Evolutionary conservation across 2,797 vertebrate genomes (phyloP).

Genomic region (Columba guinea): DNA sequence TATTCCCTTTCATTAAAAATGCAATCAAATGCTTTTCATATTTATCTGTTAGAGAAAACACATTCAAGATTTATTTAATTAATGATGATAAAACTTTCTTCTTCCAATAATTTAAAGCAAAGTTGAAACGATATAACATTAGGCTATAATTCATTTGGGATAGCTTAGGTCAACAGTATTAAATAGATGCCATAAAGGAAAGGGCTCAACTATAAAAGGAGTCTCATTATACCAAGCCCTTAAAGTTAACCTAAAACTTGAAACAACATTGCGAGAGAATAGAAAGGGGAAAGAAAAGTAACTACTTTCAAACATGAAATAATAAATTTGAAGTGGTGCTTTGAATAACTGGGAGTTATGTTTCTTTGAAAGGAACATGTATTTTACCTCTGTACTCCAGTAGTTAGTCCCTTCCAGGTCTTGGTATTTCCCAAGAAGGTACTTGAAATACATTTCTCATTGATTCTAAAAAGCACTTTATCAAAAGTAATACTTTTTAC

Average conservation of each 20-base stretch:
- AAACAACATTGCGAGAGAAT: not conserved
- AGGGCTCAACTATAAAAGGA: slow-evolving; percentile 6
- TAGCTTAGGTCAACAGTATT: slow-evolving; percentile 36
- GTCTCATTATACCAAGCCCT: not conserved
- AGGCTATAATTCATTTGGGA: not conserved
- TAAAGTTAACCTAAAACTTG: slow-evolving; percentile 2
- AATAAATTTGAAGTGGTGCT: not conserved
- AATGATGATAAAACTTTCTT: not conserved
- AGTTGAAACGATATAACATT: slow-evolving; percentile 23
- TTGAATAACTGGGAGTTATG: not conserved
- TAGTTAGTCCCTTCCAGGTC: not conserved
- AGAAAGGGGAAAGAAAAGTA: not conserved
- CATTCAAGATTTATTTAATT: slow-evolving; percentile 48
- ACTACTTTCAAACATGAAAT: not conserved
- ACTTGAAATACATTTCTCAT: not conserved
- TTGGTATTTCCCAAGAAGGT: not conserved
- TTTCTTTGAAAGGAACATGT: not conserved
- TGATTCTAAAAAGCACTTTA: not conserved
- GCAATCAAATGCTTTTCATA: slow-evolving; percentile 29
- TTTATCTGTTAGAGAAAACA: slow-evolving; percentile 44
- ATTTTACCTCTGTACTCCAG: not conserved
- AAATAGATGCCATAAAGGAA: slow-evolving; percentile 28
- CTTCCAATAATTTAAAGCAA: slow-evolving; percentile 25
- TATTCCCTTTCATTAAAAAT: slow-evolving; percentile 4
- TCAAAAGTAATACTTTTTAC: not conserved